Conservation (phyloP, 2,888 invertebrate genomes). For the Coelopa pilipes region DNA sequence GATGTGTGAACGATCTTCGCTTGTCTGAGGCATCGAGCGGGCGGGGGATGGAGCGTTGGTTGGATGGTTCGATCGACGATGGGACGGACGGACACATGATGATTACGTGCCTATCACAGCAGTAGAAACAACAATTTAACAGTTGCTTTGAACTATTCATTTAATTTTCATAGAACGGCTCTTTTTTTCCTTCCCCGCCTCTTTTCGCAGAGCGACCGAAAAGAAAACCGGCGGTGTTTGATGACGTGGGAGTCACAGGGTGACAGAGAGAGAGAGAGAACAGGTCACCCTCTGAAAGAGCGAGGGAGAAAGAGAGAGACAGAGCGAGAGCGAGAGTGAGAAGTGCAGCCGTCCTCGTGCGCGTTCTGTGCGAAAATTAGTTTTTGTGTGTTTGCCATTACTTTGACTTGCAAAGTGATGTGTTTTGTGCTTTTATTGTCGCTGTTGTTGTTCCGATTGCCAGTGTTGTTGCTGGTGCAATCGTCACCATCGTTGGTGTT, state of each 20-base stretch:
- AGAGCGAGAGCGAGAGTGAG: no score
- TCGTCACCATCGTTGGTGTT: not conserved
- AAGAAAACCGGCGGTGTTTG: no score
- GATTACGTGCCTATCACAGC: not conserved
- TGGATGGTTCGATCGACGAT: no score
- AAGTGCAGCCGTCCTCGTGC: not conserved
- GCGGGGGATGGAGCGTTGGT: no score
- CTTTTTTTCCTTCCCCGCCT: not conserved
- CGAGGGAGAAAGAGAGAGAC: no score
- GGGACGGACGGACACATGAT: no score
- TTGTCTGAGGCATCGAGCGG: no score
- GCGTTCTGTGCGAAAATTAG: not conserved
- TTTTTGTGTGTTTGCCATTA: not conserved
- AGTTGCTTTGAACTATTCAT: constrained; percentile 1
- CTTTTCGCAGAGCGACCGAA: not conserved
- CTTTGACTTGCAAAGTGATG: not conserved
- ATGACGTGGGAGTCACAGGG: no score
- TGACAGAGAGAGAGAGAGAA: no score
- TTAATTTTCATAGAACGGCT: not conserved
- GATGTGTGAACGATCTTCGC: not conserved
- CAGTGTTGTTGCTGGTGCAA: not conserved
- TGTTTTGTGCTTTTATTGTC: not conserved
- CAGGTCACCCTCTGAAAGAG: no score
- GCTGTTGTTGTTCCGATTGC: not conserved
- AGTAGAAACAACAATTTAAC: not conserved